Base-by-base conservation (phyloP, 2,797 vertebrate genomes). In the Chromobotia macracanthus region DNA sequence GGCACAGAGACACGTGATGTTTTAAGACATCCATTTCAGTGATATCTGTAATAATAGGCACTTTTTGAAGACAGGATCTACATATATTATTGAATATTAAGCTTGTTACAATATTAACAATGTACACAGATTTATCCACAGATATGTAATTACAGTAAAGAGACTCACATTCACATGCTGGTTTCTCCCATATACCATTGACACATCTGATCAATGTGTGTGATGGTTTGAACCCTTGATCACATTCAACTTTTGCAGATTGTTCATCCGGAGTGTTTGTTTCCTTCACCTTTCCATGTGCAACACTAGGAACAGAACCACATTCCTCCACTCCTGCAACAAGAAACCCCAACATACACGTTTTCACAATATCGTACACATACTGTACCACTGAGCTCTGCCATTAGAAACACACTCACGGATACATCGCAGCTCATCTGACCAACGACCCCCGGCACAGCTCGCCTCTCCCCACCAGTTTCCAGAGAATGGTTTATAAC, bases 81-180 rank as follows among this genome's bases (percentile, higher is more conserved):
- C n/a, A n/a, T n/a, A n/a, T n/a, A n/a, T n/a, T n/a, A n/a, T n/a
- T n/a, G n/a, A n/a, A n/a, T n/a, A n/a, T n/a, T n/a, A n/a, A n/a
- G n/a, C n/a, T n/a, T n/a, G n/a, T n/a, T n/a, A n/a, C n/a, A n/a
- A 28, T 4, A 4, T 4, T 28, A 28, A 28, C 28, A 28, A 28
- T 4, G 28, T 28, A 28, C 38, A 50, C 48, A 6, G 48, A 50
- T 50, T 50, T 18, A 50, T 3, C 16, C 48, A 16, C 16, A 50
- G 48, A 28, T 28, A 28, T 28, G 48, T 50, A 50, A 50, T 50
- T 38, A 38, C 38, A 38, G 38, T 38, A 38, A 50, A 44, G 28
- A 25, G 23, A 85, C 89, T 90, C 71, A 91, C 88, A 9, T 79
- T 0, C 0, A 56, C 90, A 91, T 0, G 9, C 63, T 1, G 1